These are phyloP conservation scores for Rutpela maculata DNA, from an alignment of 2,888 invertebrate genomes.

Conservation along the genomic window DNA sequence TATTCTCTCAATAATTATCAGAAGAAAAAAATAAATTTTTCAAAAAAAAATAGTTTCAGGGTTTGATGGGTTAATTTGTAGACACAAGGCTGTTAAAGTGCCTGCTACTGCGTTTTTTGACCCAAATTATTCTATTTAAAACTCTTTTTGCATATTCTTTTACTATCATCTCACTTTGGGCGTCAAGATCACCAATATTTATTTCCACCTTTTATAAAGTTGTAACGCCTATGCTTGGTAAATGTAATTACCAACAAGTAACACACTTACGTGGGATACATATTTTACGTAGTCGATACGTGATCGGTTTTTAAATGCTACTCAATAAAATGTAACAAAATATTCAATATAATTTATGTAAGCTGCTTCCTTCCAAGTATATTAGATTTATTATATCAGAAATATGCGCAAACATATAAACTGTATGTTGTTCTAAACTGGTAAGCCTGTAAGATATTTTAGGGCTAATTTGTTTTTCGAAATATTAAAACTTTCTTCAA, in stretches of 20 bases:
- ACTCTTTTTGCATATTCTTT: neutral
- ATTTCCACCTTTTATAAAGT: neutral
- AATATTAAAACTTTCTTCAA: too few species aligned
- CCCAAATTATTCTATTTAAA: too few species aligned
- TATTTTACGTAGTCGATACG: neutral
- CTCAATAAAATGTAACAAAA: neutral
- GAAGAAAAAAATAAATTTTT: too few species aligned
- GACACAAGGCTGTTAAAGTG: too few species aligned
- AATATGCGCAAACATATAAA: too few species aligned
- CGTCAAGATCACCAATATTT: neutral
- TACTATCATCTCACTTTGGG: neutral
- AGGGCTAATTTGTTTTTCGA: too few species aligned
- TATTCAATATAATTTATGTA: conserved; percentile 3
- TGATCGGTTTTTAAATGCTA: neutral
- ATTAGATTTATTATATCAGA: neutral
- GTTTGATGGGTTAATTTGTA: too few species aligned
- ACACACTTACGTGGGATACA: neutral
- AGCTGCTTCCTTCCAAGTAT: neutral
- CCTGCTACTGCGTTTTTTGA: too few species aligned
- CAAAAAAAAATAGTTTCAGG: too few species aligned
- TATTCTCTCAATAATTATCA: too few species aligned
- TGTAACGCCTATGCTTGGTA: neutral
- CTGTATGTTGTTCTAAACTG: too few species aligned
- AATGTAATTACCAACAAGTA: neutral
- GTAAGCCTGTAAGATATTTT: too few species aligned